These are phyloP conservation scores for Conus ventricosus DNA, from an alignment of 1,140 invertebrate genomes.

Conservation along the genomic window DNA sequence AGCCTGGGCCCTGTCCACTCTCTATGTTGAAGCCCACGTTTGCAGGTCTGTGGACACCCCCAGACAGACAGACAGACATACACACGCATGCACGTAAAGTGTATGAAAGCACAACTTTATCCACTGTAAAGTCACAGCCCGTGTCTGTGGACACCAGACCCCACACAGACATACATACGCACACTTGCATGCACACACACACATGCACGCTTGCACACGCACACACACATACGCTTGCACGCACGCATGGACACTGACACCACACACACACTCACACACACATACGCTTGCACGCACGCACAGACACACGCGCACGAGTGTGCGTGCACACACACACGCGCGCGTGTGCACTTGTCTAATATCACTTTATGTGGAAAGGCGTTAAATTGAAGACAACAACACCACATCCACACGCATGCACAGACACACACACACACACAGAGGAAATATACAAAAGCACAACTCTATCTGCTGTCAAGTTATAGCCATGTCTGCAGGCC, in stretches of 20 bases:
- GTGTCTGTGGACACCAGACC: constrained; percentile 69
- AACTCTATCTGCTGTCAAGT: no score
- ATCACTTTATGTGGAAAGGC: no score
- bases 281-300: neutral
- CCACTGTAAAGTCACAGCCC: constrained; percentile 81
- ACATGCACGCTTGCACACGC: neutral
- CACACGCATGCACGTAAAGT: constrained; percentile 41
- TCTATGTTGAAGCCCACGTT: constrained; percentile 84
- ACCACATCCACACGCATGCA: no score
- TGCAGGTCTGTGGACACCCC: neutral
- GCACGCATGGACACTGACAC: neutral
- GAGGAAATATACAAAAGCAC: neutral
- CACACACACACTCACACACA: neutral
- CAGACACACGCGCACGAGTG: neutral
- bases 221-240: neutral
- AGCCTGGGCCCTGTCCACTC: constrained; percentile 51
- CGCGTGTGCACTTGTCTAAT: no score
- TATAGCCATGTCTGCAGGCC: no score
- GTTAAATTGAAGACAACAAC: no score
- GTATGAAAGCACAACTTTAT: constrained; percentile 58
- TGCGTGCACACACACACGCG: no score
- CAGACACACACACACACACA: constrained; percentile 12
- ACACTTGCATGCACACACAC: neutral
- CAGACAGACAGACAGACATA: neutral
- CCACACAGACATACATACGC: neutral